A percentile compares a stretch with the other conserved stretches of the same genome.
These are phyloP conservation scores for Hypocryptadius cinnamomeus DNA, from an alignment of 2,113 vertebrate species.

Conservation along the genomic window DNA sequence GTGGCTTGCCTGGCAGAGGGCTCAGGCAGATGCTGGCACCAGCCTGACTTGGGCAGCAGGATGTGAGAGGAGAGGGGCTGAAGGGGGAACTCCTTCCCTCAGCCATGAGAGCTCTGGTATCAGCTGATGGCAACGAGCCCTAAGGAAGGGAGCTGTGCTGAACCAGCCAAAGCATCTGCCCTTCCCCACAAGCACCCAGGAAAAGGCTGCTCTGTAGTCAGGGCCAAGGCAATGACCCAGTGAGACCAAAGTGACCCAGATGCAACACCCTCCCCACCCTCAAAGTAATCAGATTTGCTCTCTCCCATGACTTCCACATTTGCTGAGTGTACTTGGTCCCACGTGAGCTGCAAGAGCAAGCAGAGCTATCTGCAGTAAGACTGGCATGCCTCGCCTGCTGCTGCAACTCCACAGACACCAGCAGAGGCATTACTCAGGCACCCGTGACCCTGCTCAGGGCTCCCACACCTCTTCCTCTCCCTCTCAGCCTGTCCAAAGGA, in stretches of 20 bases:
- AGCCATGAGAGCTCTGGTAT: neutral
- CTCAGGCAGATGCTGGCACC: neutral
- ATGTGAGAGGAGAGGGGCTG: accelerated
- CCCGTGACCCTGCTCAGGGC: neutral
- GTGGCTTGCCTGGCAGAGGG: neutral
- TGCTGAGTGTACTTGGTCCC: neutral
- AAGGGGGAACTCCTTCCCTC: neutral
- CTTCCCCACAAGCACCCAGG: neutral
- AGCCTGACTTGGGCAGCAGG: neutral
- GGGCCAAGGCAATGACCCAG: neutral
- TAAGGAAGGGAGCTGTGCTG: neutral
- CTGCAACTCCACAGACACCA: neutral
- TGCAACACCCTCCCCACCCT: neutral
- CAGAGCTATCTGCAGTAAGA: neutral
- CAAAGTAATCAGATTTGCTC: neutral
- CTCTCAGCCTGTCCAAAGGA: neutral
- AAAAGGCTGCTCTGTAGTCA: neutral
- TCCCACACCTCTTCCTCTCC: neutral
- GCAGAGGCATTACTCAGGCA: neutral
- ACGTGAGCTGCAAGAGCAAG: neutral
- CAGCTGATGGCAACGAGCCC: neutral
- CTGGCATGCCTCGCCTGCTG: neutral
- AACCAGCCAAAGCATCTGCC: neutral
- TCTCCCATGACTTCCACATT: neutral
- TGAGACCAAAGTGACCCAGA: neutral